Base-by-base conservation (phyloP, 2,888 invertebrate species). In the Drosophila paracracens region DNA sequence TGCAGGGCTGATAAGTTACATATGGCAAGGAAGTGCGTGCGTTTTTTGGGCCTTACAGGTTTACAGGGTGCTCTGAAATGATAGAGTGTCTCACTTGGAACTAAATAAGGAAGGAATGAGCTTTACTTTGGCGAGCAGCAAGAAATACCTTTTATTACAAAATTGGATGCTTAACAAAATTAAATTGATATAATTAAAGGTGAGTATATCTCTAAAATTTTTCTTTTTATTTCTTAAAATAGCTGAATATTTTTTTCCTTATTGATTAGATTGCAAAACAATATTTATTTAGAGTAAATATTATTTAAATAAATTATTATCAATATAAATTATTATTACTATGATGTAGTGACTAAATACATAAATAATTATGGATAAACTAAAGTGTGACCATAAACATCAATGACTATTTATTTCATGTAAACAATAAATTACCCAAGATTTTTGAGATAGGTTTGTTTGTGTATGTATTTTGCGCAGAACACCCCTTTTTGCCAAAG, bases 31-130 rank as follows among this genome's bases (percentile, higher is more conserved):
- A 62, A 27, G 6, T 67, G 27, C 13, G 38, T 59, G 29, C 27
- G 18, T 27, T 13, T 21, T 13, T 40, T 25, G 36, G 35, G 21
- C 13, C 6, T 13, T 38, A 13, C 11, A 16, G n/a, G 11, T 5
- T 56, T 66, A 67, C 80, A 79, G 70, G 80, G 75, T 77, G 79
- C 29, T 40, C 16, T 11, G 13, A 11, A 25, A 38, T 59, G 60
- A 29, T 43, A 7, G 0, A 57, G 40, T 10, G n/a, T 6, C 1
- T 6, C 4, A 29, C 5, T 46, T 33, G 35, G 53, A 6, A 10
- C 21, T 18, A 0, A 53, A 53, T 36, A 36, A 36, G 25, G 13
- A 8, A 8, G 25, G 25, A 46, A 11, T 43, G 21, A 52, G 7
- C 8, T 8, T 4, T n/a, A 33, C 16, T n/a, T n/a, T 33, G 0